phyloP scores from a whole-genome alignment of 2,888 invertebrate species.

The Atethmia centrago region DNA sequence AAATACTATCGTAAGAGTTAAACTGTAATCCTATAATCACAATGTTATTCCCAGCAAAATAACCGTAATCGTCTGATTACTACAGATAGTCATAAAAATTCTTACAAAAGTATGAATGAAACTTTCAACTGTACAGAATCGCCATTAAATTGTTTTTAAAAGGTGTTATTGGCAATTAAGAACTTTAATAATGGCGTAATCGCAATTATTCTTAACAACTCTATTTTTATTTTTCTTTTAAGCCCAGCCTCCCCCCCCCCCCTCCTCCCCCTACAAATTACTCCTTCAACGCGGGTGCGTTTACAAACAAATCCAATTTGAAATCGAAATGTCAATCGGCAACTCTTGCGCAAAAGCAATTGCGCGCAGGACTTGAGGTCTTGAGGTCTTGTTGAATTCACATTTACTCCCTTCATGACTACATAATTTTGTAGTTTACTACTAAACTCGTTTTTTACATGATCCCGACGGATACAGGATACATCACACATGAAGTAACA shows the following conservation, averaged over 20 bases:
- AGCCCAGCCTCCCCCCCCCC: no score
- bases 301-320: neutral
- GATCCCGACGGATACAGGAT: no score
- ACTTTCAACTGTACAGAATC: neutral
- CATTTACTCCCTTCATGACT: neutral
- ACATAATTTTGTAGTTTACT: neutral
- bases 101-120: neutral
- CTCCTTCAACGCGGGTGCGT: no score
- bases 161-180: neutral
- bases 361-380: no score
- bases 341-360: neutral
- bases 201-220: neutral
- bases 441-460: neutral
- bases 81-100: neutral
- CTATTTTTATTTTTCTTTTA: no score
- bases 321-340: neutral
- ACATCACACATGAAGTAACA: neutral
- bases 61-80: neutral
- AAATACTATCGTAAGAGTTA: conserved; percentile 9
- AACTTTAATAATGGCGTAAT: neutral
- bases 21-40: conserved; percentile 14
- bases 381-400: neutral
- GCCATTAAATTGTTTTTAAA: neutral
- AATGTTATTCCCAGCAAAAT: neutral
- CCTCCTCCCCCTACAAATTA: no score